Evolutionary conservation across 2,797 vertebrate species (phyloP), one percentile per base, ranked within the genome.

Genomic region (Bradypodion ventrale): DNA sequence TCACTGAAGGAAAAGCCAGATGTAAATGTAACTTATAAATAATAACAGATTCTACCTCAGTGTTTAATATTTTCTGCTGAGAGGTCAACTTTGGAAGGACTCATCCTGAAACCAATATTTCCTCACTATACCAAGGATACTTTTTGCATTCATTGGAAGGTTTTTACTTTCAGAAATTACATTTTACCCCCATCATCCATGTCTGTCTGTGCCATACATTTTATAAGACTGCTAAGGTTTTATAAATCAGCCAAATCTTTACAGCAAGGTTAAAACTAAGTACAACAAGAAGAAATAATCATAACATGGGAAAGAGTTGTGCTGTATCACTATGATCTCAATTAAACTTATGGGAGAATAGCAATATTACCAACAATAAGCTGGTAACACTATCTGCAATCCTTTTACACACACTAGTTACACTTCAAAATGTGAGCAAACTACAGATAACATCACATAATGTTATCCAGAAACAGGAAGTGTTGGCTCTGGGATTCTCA

Each of bases 311-410:
- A 75, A 76, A 21, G 7, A 32, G 42, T 40, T 46, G 15, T 0
- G 7, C 56, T 90, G 29, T 32, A 74, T 49, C 23, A 75, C 76
- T 66, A 83, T n/a, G 81, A 82, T 75, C 75, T 86, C 42, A 86
- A 42, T 70, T 35, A 85, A 83, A 42, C 32, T 80, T 0, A 0
- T 42, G 19, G 49, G 0, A 0, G 15, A 32, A 46, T 5, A 29
- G 29, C 72, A 52, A 74, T 40, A 25, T 69, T 72, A 10, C 72
- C 46, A 69, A 77, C 25, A 77, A 70, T 80, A 70, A 40, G 27
- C 7, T 63, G 65, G 35, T n/a, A 52, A 52, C 15, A 49, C 49
- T 16, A 27, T 5, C 40, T 75, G 29, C 56, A 65, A 37, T 66
- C 8, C 21, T n/a, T 25, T 21, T 49, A 70, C 25, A 42, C 32